These are phyloP conservation scores for Cataglyphis rosenhaueri DNA, from an alignment of 2,888 invertebrate species.

Conservation along the genomic window DNA sequence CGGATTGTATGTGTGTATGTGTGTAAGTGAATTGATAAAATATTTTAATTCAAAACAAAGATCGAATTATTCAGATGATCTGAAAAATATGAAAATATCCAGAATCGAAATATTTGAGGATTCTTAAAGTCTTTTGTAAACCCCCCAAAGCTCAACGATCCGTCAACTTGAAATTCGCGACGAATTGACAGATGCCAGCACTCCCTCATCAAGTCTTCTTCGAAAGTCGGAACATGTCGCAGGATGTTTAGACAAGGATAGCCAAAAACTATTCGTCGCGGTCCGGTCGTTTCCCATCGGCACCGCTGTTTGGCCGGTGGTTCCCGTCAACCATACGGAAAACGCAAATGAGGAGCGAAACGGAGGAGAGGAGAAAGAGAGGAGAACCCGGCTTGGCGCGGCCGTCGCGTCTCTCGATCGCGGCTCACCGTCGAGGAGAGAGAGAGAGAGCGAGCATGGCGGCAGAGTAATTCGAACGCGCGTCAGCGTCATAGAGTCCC, in stretches of 20 bases:
- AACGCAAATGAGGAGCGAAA: conserved; percentile 12
- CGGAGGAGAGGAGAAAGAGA: not conserved
- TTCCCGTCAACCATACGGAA: not conserved
- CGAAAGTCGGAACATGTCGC: not conserved
- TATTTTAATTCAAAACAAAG: not conserved
- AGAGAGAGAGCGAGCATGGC: conserved; percentile 65
- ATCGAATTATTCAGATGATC: not conserved
- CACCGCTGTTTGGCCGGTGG: not conserved
- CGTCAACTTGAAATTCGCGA: not conserved
- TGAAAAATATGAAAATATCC: not conserved
- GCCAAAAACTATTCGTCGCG: not conserved
- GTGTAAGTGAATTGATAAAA: not conserved
- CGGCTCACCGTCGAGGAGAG: not conserved
- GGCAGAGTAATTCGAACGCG: conserved; percentile 74
- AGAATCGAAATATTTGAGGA: not conserved
- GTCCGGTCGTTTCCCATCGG: not conserved
- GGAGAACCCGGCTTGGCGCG: not conserved
- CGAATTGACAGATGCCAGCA: not conserved
- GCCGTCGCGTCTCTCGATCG: not conserved
- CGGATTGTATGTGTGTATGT: not conserved
- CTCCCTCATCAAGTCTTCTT: not conserved
- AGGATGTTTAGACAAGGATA: not conserved
- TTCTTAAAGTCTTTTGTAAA: not conserved
- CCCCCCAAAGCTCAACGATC: not conserved
- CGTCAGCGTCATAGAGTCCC: conserved; percentile 60